Base-by-base conservation (phyloP, 2,113 vertebrate species). In the Chroicocephalus ridibundus region DNA sequence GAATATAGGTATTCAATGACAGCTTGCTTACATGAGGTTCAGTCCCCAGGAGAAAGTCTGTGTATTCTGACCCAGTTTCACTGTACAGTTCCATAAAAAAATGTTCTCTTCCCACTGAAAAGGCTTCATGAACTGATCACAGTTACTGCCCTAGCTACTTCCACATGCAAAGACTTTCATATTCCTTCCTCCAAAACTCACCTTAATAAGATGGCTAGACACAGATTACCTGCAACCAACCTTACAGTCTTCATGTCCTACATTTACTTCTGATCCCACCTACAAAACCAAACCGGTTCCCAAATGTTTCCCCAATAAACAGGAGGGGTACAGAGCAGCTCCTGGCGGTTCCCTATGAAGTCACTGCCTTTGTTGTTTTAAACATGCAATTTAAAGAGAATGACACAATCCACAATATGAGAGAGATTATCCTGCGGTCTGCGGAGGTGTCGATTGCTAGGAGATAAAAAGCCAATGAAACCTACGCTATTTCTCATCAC, bases 281-380 rank as follows among this genome's bases (percentile, higher is more conserved):
- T 98, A 97, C 96, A 97, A 97, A 97, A 98, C 93, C 92, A 96
- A 98, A 98, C 98, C 97, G 94, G 97, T 96, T 98, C 97, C 96
- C 95, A 74, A 82, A 87, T 21, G 57, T 36, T 94, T 96, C 92
- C 85, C 90, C 95, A 94, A 94, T 94, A 97, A 96, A 96, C 90
- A 94, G 92, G 91, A 94, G 68, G 82, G 86, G 91, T 83, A 91
- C 64, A 75, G 91, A 87, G 94, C 94, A 93, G 95, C 96, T 97
- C 95, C 83, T 83, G 97, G 96, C 93, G 87, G 97, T 93, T 98
- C 96, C 94, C 95, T 97, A 91, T 98, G 97, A 98, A 98, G 97
- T 98, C 98, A 98, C 97, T 86, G 96, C 95, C 97, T 98, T 97
- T 97, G 98, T 97, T 98, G 93, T 97, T 98, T 92, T 94, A 98